Evolutionary conservation across 2,113 vertebrate species (phyloP).

Genomic region (Amia ocellicauda): DNA sequence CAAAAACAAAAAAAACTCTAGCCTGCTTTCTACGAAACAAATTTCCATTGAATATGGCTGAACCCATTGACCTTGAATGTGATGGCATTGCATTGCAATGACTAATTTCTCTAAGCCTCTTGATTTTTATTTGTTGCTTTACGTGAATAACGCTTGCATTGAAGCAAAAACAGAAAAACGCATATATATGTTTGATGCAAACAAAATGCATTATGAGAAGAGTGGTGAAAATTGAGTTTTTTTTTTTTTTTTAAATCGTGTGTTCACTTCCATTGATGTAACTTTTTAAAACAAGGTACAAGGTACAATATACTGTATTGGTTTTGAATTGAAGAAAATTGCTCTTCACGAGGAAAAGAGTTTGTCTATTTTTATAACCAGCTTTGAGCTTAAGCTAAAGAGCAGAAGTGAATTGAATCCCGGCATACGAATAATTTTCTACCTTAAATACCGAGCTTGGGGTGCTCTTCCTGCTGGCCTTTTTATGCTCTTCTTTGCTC

Average conservation of each 20-base stretch:
- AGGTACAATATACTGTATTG: constrained; percentile 44
- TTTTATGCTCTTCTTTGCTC: not conserved
- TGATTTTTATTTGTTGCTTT: constrained; percentile 20
- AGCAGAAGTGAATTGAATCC: not conserved
- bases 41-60: constrained; percentile 16
- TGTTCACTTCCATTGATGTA: not conserved
- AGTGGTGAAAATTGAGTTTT: too few relatives aligned
- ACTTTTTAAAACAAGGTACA: constrained; percentile 50
- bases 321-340: not conserved
- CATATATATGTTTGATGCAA: constrained; percentile 32
- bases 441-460: not conserved
- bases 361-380: constrained; percentile 1
- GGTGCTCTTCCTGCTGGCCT: not conserved
- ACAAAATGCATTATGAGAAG: constrained; percentile 9
- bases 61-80: constrained; percentile 52
- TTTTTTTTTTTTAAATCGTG: constrained; percentile 26
- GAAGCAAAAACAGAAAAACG: constrained; percentile 34
- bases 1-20: constrained; percentile 18
- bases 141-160: constrained; percentile 26
- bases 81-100: constrained; percentile 49
- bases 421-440: not conserved
- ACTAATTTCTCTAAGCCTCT: constrained; percentile 26
- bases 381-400: not conserved
- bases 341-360: not conserved
- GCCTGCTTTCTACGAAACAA: constrained; percentile 30